Evolutionary conservation across 2,888 invertebrate species (phyloP), one percentile per base, ranked within the genome.

Genomic region (Acronicta aceris): DNA sequence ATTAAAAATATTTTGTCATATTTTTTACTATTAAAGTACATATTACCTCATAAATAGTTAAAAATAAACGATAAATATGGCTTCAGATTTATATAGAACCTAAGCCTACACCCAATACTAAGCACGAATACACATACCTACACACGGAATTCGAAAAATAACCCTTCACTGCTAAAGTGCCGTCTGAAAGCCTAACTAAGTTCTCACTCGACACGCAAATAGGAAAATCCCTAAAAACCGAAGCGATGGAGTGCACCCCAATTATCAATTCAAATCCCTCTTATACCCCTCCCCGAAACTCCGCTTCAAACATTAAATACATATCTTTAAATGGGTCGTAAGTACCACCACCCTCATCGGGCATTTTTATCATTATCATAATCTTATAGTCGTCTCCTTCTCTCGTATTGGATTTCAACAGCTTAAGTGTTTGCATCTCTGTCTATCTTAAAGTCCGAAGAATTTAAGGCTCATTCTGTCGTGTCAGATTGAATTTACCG

Each of bases 261-360:
- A 90, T 92, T 92, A 92, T 87, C 87, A 88, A 92, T 93, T 92
- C 91, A 87, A 86, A 89, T 85, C 87, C 89, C 79, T 81, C 82
- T 83, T 85, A 81, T 77, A 79, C 80, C 85, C 82, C 77, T 79
- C 79, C 79, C 73, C 36, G 64, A 66, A 78, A 76, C 65, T 68
- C 74, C 66, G 83, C 87, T 84, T 62, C 84, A 79, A 89, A 89
- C 92, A 90, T 93, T 93, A 93, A 93, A 92, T 92, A 93, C 93
- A 92, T 93, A 93, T 93, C 92, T 92, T 90, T 88, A 93, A 93
- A 93, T 93, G 92, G 92, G 89, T 91, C 86, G 88, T 93, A 93
- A 93, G 92, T 88, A 92, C 88, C 80, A 80, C 89, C 91, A 88
- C 92, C 91, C 92, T 92, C 90, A 91, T 89, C 87, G 87, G 82